Evolutionary conservation across 2,888 invertebrate species (phyloP).

Genomic region (Eupithecia vulgata): DNA sequence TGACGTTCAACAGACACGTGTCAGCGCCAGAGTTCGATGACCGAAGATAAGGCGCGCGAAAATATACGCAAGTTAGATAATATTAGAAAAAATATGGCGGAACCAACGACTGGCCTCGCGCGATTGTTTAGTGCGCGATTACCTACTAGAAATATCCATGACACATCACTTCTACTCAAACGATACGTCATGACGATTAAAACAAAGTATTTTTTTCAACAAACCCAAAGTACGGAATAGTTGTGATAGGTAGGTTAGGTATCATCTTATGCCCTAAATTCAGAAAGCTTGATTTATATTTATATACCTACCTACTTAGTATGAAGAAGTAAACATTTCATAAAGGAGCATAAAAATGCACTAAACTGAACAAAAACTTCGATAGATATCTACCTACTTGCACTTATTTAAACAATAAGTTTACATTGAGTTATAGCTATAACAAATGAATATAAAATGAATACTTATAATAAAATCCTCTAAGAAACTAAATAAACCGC

Average conservation of each 20-base stretch:
- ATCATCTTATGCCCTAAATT: neutral
- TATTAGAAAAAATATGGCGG: slow-evolving; percentile 78
- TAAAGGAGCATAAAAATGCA: neutral
- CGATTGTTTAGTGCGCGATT: slow-evolving; percentile 46
- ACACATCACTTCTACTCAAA: slow-evolving; percentile 35
- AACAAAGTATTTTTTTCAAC: neutral
- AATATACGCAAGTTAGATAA: slow-evolving; percentile 76
- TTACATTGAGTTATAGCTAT: neutral
- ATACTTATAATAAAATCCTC: slow-evolving; percentile 5
- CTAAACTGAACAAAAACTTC: neutral
- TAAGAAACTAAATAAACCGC: slow-evolving; percentile 15
- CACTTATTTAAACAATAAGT: neutral
- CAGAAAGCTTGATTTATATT: neutral
- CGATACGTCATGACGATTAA: neutral
- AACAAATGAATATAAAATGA: neutral
- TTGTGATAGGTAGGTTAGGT: neutral
- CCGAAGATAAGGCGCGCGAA: slow-evolving; percentile 76
- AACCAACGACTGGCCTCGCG: slow-evolving; percentile 50
- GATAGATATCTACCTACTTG: neutral
- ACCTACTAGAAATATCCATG: slow-evolving; percentile 47
- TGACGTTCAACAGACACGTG: slow-evolving; percentile 54
- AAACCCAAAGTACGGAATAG: neutral
- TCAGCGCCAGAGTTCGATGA: slow-evolving; percentile 61
- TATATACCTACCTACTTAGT: neutral
- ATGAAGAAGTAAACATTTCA: no score